phyloP scores from a whole-genome alignment of 2,113 vertebrate genomes.

The Podarcis cretensis region DNA sequence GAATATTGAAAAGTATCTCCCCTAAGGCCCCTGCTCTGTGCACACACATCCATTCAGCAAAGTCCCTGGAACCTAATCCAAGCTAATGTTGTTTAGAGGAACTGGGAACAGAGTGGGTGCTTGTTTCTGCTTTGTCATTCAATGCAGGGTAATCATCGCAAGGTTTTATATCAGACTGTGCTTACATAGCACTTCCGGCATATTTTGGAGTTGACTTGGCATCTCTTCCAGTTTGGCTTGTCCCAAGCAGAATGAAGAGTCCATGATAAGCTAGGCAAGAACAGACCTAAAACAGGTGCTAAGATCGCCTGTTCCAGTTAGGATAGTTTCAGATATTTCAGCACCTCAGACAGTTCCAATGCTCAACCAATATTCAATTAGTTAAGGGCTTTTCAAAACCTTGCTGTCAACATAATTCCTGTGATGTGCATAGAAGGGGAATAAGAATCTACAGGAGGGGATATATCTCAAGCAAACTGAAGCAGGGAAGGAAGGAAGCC shows the following conservation, averaged over 20 bases:
- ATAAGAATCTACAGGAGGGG: too few species aligned
- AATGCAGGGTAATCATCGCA: background rate
- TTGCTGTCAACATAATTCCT: background rate
- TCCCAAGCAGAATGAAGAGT: background rate
- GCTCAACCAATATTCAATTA: background rate
- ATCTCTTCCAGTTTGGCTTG: background rate
- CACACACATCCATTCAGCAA: background rate
- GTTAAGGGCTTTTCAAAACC: background rate
- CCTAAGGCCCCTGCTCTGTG: background rate
- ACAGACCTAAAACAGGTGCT: background rate
- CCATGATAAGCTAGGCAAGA: background rate
- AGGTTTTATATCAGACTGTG: background rate
- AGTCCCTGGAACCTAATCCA: background rate
- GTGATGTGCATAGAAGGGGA: too few species aligned
- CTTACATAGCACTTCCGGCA: background rate
- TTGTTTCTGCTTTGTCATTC: background rate
- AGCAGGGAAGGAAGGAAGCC: too few species aligned
- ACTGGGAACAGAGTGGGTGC: background rate
- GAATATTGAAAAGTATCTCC: constrained; percentile 27
- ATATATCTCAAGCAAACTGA: too few species aligned
- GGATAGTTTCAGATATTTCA: background rate
- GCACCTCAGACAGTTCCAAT: background rate
- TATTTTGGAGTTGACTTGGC: background rate
- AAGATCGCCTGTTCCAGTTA: background rate
- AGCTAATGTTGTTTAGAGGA: background rate